Conservation (phyloP, 2,797 vertebrate genomes). For the Phoebastria nigripes region DNA sequence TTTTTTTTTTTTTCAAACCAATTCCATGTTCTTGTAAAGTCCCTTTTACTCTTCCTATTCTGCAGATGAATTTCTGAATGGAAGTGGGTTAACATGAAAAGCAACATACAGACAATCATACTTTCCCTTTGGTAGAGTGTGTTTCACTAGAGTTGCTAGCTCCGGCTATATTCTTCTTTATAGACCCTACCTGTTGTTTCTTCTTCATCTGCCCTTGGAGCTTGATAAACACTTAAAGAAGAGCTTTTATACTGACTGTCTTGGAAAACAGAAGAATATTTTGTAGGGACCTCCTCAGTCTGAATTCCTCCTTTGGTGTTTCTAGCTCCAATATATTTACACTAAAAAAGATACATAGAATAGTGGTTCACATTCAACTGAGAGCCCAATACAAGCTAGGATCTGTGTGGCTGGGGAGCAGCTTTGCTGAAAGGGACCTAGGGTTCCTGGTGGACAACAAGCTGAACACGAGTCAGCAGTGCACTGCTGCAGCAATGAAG, state of each 20-base stretch:
- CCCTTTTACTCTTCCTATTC: not conserved
- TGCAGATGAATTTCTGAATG: not conserved
- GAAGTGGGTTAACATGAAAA: not conserved
- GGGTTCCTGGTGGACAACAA: not conserved
- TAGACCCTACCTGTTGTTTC: not conserved
- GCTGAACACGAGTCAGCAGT: not conserved
- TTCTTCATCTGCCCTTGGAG: not conserved
- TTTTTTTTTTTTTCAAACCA: not conserved
- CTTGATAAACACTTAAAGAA: not conserved
- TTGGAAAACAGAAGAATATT: not conserved
- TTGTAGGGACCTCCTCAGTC: not conserved
- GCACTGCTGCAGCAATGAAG: not conserved
- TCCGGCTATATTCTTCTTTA: not conserved
- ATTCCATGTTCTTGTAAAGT: not conserved
- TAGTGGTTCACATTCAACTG: not conserved
- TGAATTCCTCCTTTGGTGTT: not conserved
- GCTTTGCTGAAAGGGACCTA: not conserved
- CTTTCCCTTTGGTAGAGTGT: not conserved
- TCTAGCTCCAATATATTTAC: not conserved
- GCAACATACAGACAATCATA: not conserved
- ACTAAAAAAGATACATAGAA: not conserved
- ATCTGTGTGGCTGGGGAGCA: not conserved
- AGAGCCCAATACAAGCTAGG: not conserved
- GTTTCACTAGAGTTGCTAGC: not conserved
- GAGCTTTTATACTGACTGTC: not conserved